These are phyloP conservation scores for Gadus chalcogrammus DNA, from an alignment of 2,113 vertebrate species.

Conservation along the genomic window DNA sequence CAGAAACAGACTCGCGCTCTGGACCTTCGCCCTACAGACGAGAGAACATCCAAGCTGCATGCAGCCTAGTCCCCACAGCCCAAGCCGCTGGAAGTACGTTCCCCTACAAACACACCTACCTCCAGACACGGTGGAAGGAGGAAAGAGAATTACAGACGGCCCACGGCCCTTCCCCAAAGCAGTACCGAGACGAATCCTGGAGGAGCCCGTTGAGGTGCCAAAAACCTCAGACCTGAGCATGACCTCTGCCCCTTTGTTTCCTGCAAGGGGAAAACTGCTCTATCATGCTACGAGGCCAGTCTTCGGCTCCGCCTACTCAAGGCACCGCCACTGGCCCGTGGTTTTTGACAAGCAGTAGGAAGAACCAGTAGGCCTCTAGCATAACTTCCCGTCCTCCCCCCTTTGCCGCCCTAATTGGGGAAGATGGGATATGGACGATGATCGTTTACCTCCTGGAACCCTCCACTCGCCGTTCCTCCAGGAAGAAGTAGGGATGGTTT, in stretches of 20 bases:
- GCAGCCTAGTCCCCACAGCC: slow-evolving; percentile 20
- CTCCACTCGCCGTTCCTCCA: slow-evolving; percentile 75
- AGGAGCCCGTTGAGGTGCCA: slow-evolving; percentile 56
- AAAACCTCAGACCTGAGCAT: slow-evolving; percentile 68
- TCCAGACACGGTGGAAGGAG: slow-evolving; percentile 37
- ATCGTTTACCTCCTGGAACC: slow-evolving; percentile 74
- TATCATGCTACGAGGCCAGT: too few relatives aligned
- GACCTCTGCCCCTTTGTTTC: slow-evolving; percentile 72
- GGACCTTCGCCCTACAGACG: slow-evolving; percentile 41
- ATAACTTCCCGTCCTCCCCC: slow-evolving; percentile 70
- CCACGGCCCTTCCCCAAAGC: slow-evolving; percentile 49
- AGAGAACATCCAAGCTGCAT: slow-evolving; percentile 50
- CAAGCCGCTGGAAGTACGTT: slow-evolving; percentile 37
- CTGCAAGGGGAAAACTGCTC: too few relatives aligned
- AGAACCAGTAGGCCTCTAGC: slow-evolving; percentile 56
- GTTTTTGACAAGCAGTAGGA: slow-evolving; percentile 65
- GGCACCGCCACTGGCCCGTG: slow-evolving; percentile 75
- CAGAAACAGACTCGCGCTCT: slow-evolving; percentile 42
- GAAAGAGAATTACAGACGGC: slow-evolving; percentile 40
- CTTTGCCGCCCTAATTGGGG: slow-evolving; percentile 70
- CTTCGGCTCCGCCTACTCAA: slow-evolving; percentile 77
- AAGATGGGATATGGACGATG: slow-evolving; percentile 71
- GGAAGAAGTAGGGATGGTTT: slow-evolving; percentile 58
- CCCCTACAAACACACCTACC: slow-evolving; percentile 42
- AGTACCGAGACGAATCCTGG: slow-evolving; percentile 52